A percentile compares a stretch with the other conserved stretches of the same genome.
phyloP scores from a whole-genome alignment of 2,113 vertebrate genomes.

The Neolamprologus caudopunctatus region DNA sequence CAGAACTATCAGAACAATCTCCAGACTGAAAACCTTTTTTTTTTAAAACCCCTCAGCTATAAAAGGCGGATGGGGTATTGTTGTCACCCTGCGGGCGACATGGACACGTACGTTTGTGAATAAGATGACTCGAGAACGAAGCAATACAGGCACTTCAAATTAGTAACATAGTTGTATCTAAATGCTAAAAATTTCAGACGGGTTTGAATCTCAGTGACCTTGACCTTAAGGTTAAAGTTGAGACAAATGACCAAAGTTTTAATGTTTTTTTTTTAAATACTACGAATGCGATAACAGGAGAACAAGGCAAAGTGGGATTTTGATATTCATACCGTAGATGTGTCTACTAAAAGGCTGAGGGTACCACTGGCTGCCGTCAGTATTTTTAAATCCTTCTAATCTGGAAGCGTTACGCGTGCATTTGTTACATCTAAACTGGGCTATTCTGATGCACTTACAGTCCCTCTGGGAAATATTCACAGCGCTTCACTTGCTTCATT shows the following conservation, averaged over 20 bases:
- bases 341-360: rapidly evolving
- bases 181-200: rapidly evolving
- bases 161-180: not conserved
- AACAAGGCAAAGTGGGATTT: not conserved
- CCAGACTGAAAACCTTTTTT: not conserved
- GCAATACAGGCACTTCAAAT: not conserved
- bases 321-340: not conserved
- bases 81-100: not conserved
- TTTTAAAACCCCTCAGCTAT: not conserved
- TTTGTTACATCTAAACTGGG: not conserved
- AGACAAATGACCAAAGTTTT: not conserved
- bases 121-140: not conserved
- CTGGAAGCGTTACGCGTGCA: rapidly evolving
- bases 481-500: not conserved
- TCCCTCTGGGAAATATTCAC: not conserved
- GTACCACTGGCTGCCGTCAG: not conserved
- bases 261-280: not conserved
- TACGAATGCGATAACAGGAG: rapidly evolving
- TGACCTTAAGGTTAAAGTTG: not conserved
- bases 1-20: not conserved
- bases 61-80: not conserved
- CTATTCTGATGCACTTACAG: not conserved
- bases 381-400: not conserved
- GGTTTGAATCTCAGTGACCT: not conserved
- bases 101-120: not conserved